Evolutionary conservation across 2,797 vertebrate genomes (phyloP).

Genomic region (Sebastes iracundus): DNA sequence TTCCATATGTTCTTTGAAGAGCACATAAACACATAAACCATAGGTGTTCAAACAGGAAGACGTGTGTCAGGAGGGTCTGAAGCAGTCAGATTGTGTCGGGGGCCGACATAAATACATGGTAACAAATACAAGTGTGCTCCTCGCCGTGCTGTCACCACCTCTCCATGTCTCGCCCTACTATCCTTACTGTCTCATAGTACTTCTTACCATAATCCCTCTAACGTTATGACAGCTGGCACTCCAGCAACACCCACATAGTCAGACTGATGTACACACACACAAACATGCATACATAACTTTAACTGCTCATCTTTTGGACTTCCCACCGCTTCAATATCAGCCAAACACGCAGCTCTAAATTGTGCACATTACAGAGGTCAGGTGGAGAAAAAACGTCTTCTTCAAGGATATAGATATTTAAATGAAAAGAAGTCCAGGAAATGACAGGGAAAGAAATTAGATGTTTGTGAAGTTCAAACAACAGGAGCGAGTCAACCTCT

Average conservation of each 20-base stretch:
- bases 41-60: conserved; percentile 27
- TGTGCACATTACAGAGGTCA: background rate
- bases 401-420: background rate
- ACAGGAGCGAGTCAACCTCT: conserved; percentile 34
- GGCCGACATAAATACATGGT: conserved; percentile 25
- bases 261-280: conserved; percentile 20
- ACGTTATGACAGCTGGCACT: conserved; percentile 68
- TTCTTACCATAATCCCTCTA: conserved; percentile 74
- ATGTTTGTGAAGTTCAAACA: conserved; percentile 28
- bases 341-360: background rate
- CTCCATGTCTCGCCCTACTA: conserved; percentile 27
- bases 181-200: conserved; percentile 39
- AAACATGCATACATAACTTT: background rate
- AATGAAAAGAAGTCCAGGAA: conserved; percentile 11
- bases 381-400: background rate
- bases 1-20: conserved; percentile 57
- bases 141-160: conserved; percentile 43
- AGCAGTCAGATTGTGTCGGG: conserved; percentile 29
- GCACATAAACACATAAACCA: conserved; percentile 23
- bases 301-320: conserved; percentile 1
- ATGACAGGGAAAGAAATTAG: conserved; percentile 2
- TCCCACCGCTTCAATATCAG: background rate
- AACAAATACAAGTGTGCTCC: conserved; percentile 9
- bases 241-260: conserved; percentile 63
- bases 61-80: conserved; percentile 25